Evolutionary conservation across 1,140 invertebrate species (phyloP).

Genomic region (Geopemphigus sp.): DNA sequence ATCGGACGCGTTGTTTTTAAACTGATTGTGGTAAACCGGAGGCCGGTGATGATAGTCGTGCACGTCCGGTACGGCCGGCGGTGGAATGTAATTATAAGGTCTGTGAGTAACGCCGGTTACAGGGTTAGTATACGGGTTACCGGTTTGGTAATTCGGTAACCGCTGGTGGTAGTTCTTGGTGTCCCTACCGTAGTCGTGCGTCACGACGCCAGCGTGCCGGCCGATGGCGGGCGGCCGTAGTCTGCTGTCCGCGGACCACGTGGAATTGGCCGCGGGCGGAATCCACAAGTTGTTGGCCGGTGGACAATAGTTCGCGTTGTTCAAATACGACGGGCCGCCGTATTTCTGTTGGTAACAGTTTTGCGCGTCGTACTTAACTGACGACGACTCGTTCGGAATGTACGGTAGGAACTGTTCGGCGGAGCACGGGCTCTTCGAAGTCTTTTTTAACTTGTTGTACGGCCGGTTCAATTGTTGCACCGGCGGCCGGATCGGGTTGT

Average conservation of each 20-base stretch:
- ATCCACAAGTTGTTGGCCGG: slow-evolving; percentile 36
- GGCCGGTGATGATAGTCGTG: slow-evolving; percentile 35
- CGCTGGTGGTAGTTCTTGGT: slow-evolving; percentile 29
- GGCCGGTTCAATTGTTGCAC: slow-evolving; percentile 16
- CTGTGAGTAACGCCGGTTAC: background rate
- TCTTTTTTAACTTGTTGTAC: slow-evolving; percentile 39
- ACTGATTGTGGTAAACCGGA: background rate
- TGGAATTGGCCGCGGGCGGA: slow-evolving; percentile 3
- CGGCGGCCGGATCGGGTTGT: slow-evolving; percentile 15
- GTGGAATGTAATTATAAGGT: slow-evolving; percentile 32
- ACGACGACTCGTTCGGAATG: slow-evolving; percentile 36
- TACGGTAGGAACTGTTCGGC: slow-evolving; percentile 47
- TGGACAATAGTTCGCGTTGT: slow-evolving; percentile 31
- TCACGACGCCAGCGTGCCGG: background rate
- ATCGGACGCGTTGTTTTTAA: background rate
- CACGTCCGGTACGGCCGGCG: background rate
- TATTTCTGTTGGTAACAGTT: slow-evolving; percentile 36
- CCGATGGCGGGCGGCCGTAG: background rate
- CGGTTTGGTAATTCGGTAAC: slow-evolving; percentile 40
- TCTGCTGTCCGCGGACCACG: slow-evolving; percentile 7
- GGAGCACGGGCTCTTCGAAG: slow-evolving; percentile 16
- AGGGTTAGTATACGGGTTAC: slow-evolving; percentile 1
- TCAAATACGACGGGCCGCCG: slow-evolving; percentile 21
- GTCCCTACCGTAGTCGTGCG: slow-evolving; percentile 1
- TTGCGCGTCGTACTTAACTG: slow-evolving; percentile 33